phyloP scores from a whole-genome alignment of 1,140 invertebrate genomes.

The Sinonovacula constricta region DNA sequence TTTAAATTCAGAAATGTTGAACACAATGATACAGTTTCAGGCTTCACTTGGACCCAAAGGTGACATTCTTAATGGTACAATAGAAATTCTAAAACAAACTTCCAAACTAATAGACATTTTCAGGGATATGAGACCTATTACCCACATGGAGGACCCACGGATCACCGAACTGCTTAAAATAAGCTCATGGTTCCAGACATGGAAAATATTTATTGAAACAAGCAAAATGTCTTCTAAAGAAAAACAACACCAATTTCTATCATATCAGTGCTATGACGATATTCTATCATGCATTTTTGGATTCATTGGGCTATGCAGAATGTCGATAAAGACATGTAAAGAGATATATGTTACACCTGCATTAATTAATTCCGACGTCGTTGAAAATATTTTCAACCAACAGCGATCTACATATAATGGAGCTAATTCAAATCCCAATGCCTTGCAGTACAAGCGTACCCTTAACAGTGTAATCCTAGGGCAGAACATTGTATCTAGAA shows the following conservation, averaged over 20 bases:
- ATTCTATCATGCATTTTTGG: conserved; percentile 26
- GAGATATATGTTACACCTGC: conserved; percentile 9
- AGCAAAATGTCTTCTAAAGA: neutral
- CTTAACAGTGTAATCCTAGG: conserved; percentile 43
- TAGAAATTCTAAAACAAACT: conserved; percentile 30
- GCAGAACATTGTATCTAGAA: conserved; percentile 31
- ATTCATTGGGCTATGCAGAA: conserved; percentile 20
- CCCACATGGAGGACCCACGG: neutral
- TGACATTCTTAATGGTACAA: conserved; percentile 13
- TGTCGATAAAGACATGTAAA: neutral
- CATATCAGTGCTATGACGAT: conserved; percentile 42
- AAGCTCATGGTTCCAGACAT: conserved; percentile 3
- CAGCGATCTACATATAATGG: conserved; percentile 49
- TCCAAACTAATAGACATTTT: conserved; percentile 32
- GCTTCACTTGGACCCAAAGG: conserved; percentile 31
- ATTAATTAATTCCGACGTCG: conserved; percentile 46
- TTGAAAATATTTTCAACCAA: conserved; percentile 53
- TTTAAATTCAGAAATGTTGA: conserved; percentile 39
- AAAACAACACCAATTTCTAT: conserved; percentile 32
- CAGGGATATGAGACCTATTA: conserved; percentile 32
- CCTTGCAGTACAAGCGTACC: conserved; percentile 21
- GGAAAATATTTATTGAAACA: conserved; percentile 6
- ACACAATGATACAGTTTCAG: conserved; percentile 21
- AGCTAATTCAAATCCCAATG: conserved; percentile 49
- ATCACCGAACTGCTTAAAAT: conserved; percentile 8